These are phyloP conservation scores for Nomada fabriciana DNA, from an alignment of 2,888 invertebrate genomes.

Conservation along the genomic window DNA sequence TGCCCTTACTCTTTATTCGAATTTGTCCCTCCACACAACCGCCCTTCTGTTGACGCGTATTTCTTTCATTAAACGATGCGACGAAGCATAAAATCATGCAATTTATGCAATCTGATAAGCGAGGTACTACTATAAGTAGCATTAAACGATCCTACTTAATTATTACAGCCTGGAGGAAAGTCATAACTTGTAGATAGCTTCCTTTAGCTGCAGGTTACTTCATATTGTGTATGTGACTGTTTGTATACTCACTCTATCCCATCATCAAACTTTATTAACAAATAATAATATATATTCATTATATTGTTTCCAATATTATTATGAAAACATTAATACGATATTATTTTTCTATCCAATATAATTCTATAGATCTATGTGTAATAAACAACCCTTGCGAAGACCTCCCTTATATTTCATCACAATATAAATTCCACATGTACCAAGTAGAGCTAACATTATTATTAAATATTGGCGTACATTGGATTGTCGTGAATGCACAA, in stretches of 20 bases:
- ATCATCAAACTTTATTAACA: neutral
- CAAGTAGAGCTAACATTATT: no score
- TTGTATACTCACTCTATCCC: neutral
- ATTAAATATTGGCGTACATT: no score
- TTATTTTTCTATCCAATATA: no score
- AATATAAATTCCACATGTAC: no score
- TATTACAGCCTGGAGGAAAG: neutral
- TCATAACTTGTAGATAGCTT: neutral
- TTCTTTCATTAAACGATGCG: constrained; percentile 23
- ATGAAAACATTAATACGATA: no score
- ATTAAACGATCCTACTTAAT: neutral
- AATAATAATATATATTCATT: neutral
- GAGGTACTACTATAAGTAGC: neutral
- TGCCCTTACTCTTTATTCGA: neutral
- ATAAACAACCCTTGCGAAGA: no score
- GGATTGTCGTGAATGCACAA: no score
- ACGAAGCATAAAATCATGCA: constrained; percentile 10
- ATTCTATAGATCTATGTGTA: no score
- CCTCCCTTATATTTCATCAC: no score
- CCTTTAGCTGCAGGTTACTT: constrained; percentile 1
- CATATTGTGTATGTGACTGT: neutral
- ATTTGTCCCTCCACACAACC: neutral
- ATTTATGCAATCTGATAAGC: constrained; percentile 3
- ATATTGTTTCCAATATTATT: neutral
- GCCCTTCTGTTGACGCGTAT: neutral